phyloP scores from a whole-genome alignment of 2,113 vertebrate species.

The Colius striatus region DNA sequence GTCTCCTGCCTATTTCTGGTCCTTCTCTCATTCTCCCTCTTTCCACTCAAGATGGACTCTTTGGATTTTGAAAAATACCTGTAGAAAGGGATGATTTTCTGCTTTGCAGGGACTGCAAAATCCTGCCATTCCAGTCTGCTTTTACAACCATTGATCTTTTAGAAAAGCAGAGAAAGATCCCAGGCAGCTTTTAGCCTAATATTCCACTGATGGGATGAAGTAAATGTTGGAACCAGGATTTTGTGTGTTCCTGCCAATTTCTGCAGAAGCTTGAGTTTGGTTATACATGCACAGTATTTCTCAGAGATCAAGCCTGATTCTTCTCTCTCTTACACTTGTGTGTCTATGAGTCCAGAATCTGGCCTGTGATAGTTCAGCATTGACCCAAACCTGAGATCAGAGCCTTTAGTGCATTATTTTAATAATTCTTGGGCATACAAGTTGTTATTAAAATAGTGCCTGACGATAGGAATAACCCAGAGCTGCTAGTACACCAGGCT shows the following conservation, averaged over 20 bases:
- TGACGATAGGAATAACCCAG: not conserved
- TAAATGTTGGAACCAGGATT: conserved; percentile 24
- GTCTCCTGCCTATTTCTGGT: conserved; percentile 35
- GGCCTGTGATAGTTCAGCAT: not conserved
- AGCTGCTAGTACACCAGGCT: not conserved
- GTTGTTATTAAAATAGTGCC: conserved; percentile 34
- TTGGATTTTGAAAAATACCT: conserved; percentile 36
- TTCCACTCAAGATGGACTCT: conserved; percentile 8
- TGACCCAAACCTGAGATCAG: not conserved
- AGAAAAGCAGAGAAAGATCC: not conserved
- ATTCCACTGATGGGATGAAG: not conserved
- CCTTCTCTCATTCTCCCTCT: conserved; percentile 51
- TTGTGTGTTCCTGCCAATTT: not conserved
- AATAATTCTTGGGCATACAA: conserved; percentile 4
- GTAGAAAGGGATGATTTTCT: not conserved
- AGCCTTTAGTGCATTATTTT: conserved; percentile 13
- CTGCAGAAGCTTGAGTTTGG: not conserved
- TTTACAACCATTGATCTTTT: not conserved
- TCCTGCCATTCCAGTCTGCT: not conserved
- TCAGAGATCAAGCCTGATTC: conserved; percentile 57
- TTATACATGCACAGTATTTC: conserved; percentile 12
- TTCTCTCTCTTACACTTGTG: conserved; percentile 36
- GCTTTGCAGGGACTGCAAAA: conserved; percentile 27
- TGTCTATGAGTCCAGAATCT: conserved; percentile 49
- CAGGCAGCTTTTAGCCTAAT: not conserved